These are phyloP conservation scores for Egretta garzetta DNA, from an alignment of 2,113 vertebrate genomes.

Conservation along the genomic window DNA sequence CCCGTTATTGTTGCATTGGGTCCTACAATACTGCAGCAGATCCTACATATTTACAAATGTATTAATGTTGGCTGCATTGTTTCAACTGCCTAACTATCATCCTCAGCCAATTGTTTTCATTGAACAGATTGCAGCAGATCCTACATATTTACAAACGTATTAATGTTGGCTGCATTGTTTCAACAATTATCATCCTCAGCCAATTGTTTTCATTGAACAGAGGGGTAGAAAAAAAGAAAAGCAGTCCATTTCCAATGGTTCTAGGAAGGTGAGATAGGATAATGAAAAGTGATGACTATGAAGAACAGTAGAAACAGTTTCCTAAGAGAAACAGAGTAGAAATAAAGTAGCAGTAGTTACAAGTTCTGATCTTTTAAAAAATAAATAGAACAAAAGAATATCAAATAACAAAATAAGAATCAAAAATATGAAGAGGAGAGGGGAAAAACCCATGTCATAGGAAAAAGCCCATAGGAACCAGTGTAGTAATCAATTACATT, in stretches of 20 bases:
- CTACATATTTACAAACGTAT: conserved; percentile 17
- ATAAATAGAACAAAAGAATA: not conserved
- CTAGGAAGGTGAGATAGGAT: not conserved
- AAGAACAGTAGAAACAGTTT: not conserved
- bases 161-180: conserved; percentile 20
- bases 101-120: not conserved
- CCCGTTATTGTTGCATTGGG: conserved; percentile 5
- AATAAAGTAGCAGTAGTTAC: not conserved
- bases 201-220: not conserved
- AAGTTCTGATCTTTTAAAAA: not conserved
- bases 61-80: conserved; percentile 19
- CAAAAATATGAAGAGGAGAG: not conserved
- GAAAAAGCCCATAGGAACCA: not conserved
- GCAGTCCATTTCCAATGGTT: not conserved
- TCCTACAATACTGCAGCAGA: not conserved
- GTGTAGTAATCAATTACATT: not conserved
- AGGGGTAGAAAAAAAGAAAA: not conserved
- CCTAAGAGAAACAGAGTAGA: not conserved
- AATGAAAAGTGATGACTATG: not conserved
- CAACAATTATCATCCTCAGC: not conserved
- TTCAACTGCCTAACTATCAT: not conserved
- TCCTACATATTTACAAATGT: not conserved
- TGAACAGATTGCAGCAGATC: not conserved
- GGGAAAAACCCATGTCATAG: not conserved
- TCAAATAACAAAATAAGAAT: not conserved